Conservation (phyloP, 2,113 vertebrate species). For the Tapirus terrestris region DNA sequence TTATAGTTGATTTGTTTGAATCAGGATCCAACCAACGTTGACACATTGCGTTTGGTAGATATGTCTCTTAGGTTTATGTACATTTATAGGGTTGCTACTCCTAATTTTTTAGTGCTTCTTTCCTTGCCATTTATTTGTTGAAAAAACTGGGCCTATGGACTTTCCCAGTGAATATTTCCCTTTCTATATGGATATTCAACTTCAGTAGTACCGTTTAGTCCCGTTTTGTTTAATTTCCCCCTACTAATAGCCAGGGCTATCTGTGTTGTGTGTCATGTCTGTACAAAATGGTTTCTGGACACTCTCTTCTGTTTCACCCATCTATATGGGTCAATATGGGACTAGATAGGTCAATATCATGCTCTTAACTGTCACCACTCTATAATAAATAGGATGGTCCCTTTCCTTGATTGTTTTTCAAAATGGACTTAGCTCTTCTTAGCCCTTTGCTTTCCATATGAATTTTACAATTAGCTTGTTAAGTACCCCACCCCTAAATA, state of each 20-base stretch:
- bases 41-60: neutral
- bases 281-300: neutral
- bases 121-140: neutral
- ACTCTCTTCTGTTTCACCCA: neutral
- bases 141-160: neutral
- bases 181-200: neutral
- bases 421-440: neutral
- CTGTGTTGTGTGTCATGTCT: neutral
- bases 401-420: neutral
- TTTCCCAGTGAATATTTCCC: neutral
- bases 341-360: neutral
- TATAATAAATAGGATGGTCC: neutral
- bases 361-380: neutral
- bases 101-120: neutral
- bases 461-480: neutral
- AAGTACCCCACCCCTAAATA: neutral
- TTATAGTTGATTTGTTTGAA: neutral
- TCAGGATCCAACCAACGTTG: neutral
- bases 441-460: neutral
- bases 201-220: neutral
- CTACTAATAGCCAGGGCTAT: neutral
- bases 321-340: neutral
- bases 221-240: neutral
- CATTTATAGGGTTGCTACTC: neutral
- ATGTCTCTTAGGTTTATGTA: neutral